Conservation (phyloP, 2,113 vertebrate species). For the Sapayoa aenigma region DNA sequence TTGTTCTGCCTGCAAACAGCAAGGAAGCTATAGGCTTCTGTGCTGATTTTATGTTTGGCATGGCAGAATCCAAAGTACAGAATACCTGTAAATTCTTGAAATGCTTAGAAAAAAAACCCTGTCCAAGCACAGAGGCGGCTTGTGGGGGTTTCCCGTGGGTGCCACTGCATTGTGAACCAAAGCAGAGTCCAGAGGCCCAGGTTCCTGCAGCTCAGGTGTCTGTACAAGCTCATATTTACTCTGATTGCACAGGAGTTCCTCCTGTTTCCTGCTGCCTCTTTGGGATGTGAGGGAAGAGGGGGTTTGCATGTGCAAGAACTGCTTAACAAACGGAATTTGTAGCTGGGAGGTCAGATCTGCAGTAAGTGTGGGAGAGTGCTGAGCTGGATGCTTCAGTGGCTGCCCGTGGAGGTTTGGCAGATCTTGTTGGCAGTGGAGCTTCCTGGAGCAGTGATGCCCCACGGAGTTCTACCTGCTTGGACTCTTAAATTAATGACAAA, state of each 20-base stretch:
- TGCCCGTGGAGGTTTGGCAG: background rate
- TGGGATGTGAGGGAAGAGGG: background rate
- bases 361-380: background rate
- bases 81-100: background rate
- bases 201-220: background rate
- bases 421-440: background rate
- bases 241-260: background rate
- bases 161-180: background rate
- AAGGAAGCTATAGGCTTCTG: background rate
- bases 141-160: background rate
- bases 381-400: background rate
- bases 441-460: background rate
- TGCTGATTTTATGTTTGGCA: background rate
- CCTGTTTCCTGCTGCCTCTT: background rate
- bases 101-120: background rate
- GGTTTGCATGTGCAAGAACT: background rate
- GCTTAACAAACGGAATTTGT: background rate
- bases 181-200: background rate
- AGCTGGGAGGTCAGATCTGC: background rate
- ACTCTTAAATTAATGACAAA: background rate
- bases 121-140: background rate
- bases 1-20: background rate
- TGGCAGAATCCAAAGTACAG: background rate
- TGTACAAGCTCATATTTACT: background rate
- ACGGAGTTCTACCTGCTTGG: rapidly evolving